A percentile compares a stretch with the other conserved stretches of the same genome.
Evolutionary conservation across 2,113 vertebrate genomes (phyloP).

Genomic region (Indri indri): DNA sequence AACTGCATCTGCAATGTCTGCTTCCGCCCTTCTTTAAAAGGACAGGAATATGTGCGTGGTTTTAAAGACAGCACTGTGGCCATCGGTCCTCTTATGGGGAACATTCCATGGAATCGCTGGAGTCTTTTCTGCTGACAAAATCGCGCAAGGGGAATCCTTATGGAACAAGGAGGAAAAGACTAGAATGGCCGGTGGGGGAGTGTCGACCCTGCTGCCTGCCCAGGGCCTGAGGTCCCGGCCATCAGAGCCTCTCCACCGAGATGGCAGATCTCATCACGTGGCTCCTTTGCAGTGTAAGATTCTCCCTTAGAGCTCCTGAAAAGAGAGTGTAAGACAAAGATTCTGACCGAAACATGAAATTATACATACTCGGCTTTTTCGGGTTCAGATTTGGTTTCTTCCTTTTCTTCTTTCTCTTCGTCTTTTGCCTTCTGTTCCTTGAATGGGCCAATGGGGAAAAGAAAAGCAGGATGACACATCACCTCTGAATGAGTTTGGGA

Average conservation of each 20-base stretch:
- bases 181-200: neutral
- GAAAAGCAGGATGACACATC: neutral
- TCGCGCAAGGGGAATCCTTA: neutral
- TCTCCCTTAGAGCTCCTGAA: neutral
- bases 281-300: neutral
- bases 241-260: neutral
- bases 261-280: accelerated
- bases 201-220: accelerated
- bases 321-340: neutral
- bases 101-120: accelerated
- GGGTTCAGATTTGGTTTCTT: conserved; percentile 86
- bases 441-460: conserved; percentile 31
- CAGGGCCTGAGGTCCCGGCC: accelerated
- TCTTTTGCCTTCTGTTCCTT: conserved; percentile 87
- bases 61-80: neutral
- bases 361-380: conserved; percentile 91
- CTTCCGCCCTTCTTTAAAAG: neutral
- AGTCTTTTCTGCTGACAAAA: neutral
- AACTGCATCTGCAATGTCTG: too few species aligned
- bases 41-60: neutral
- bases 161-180: neutral
- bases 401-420: conserved; percentile 86
- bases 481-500: neutral
- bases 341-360: neutral
- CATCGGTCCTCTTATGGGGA: neutral